Conservation (phyloP, 2,888 invertebrate species). For the Dinocampus coccinellae region DNA sequence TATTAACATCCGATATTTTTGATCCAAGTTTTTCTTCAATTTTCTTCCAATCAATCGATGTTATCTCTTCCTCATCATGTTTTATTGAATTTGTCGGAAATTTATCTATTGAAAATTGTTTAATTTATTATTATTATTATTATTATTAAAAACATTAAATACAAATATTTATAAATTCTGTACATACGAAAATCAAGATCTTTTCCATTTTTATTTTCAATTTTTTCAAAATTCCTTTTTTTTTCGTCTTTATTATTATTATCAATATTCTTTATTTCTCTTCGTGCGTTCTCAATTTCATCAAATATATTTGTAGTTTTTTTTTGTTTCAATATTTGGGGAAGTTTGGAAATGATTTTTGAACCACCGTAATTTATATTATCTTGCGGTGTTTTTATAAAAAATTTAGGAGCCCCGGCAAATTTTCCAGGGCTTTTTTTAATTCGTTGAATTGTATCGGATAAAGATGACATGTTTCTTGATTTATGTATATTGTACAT, state of each 20-base stretch:
- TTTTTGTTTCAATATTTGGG: conserved; percentile 3
- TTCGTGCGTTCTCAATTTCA: conserved; percentile 1
- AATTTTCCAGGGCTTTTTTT: conserved; percentile 38
- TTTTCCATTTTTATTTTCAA: conserved; percentile 7
- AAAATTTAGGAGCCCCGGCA: conserved; percentile 40
- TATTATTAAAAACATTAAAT: neutral
- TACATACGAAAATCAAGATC: conserved; percentile 8
- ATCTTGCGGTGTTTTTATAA: conserved; percentile 21
- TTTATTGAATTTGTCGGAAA: neutral
- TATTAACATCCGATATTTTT: conserved; percentile 34
- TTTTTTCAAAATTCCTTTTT: too few relatives aligned
- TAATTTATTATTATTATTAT: neutral
- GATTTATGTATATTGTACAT: neutral
- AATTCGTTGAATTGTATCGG: conserved; percentile 11
- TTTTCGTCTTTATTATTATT: conserved; percentile 1
- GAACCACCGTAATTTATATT: neutral
- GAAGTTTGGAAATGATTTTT: conserved; percentile 3
- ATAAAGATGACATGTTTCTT: neutral
- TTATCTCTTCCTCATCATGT: conserved; percentile 31
- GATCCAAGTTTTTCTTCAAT: conserved; percentile 34
- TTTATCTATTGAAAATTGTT: neutral
- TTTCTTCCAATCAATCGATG: conserved; percentile 37
- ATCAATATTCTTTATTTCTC: too few relatives aligned
- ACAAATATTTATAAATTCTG: neutral
- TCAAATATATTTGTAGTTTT: conserved; percentile 27